Evolutionary conservation across 2,113 vertebrate species (phyloP), one percentile per base, ranked within the genome.

Genomic region (Diadophis punctatus): DNA sequence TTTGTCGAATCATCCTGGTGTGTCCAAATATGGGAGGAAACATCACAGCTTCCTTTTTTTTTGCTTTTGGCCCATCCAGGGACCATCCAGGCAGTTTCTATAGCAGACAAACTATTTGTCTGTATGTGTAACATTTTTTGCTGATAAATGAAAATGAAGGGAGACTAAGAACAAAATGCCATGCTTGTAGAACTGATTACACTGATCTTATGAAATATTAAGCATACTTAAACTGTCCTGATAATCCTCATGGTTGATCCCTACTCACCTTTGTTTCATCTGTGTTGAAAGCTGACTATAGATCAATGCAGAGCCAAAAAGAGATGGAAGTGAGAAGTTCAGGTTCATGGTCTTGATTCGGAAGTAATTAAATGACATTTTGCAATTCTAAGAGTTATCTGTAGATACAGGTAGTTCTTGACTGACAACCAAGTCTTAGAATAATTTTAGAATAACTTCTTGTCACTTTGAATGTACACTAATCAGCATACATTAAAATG

Each of bases 161-260:
- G n/a, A n/a, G n/a, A n/a, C 30, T 89, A 56, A 46, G 22, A 89
- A 93, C 84, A 49, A 90, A 94, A 90, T 90, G 25, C n/a, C 86
- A 12, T 94, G 91, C 80, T 0, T 84, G 89, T 91, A 74, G 25
- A 95, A 7, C 86, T 90, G 90, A 94, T 94, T 96, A 88, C 92
- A 91, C 14, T 87, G 90, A 63, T 89, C 49, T 63, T 63, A 92
- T 89, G 34, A 94, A 91, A 92, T 90, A 92, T 48, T 92, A 90
- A 93, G 11, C 27, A 63, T 14, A 23, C 94, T 1, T 88, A 91
- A 93, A 0, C 0, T 48, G 1, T 6, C 87, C 93, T 94, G 39
- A 86, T 20, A 90, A 3, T 1, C 8, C 55, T 93, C 89, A 86
- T 90, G 53, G 30, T 2, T 94, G 68, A 3, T 27, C 8, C 10